A percentile compares a stretch with the other conserved stretches of the same genome.
Conservation (phyloP, 1,140 invertebrate genomes). For the Pseudomyrmex sp. region DNA sequence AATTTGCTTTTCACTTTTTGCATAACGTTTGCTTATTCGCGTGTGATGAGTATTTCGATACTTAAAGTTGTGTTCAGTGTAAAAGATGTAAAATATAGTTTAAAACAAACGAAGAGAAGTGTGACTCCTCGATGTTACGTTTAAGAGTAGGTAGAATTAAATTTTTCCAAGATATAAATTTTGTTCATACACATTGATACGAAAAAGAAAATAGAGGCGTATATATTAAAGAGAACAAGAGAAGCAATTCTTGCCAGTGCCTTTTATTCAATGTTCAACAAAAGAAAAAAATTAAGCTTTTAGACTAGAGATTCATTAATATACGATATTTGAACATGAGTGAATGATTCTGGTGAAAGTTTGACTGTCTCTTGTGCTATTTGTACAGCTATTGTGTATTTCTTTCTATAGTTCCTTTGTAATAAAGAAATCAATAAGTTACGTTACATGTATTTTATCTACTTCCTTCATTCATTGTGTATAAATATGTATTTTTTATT, state of each 20-base stretch:
- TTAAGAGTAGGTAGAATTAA: not conserved
- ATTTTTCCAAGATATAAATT: slow-evolving; percentile 10
- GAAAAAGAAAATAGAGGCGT: slow-evolving; percentile 41
- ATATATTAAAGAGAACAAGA: slow-evolving; percentile 56
- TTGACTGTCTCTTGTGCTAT: slow-evolving; percentile 57
- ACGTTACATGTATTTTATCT: not conserved
- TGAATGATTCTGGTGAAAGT: slow-evolving; percentile 62
- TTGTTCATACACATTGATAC: slow-evolving; percentile 40
- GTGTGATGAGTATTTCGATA: slow-evolving; percentile 34
- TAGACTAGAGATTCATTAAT: slow-evolving; percentile 61
- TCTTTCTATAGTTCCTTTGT: slow-evolving; percentile 71
- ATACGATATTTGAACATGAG: slow-evolving; percentile 47
- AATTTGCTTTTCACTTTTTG: not conserved
- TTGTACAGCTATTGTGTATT: slow-evolving; percentile 59
- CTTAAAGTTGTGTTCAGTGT: slow-evolving; percentile 35
- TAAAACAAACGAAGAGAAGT: slow-evolving; percentile 32
- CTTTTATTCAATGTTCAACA: slow-evolving; percentile 69
- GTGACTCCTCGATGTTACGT: slow-evolving; percentile 26
- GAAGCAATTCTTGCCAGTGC: slow-evolving; percentile 69
- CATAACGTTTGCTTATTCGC: slow-evolving; percentile 12
- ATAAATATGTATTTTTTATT: too few species aligned
- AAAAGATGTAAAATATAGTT: slow-evolving; percentile 43
- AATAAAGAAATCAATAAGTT: slow-evolving; percentile 63
- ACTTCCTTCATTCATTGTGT: too few species aligned
- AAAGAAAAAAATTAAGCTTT: slow-evolving; percentile 40